Evolutionary conservation across 2,888 invertebrate genomes (phyloP), one percentile per base, ranked within the genome.

Genomic region (Orthonevra nobilis): DNA sequence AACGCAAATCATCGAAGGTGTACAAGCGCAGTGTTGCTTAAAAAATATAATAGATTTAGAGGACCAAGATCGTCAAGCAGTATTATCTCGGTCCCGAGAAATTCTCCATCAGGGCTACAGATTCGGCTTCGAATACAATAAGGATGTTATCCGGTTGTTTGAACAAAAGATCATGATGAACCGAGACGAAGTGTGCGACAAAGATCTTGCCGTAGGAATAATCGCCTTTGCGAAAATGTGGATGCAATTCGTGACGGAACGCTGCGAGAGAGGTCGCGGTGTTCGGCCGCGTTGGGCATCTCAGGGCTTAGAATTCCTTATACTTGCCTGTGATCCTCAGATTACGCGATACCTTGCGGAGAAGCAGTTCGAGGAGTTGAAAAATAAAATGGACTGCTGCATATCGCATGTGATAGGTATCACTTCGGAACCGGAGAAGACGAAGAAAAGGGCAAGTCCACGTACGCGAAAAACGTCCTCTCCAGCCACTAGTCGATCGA

Each of bases 221-320:
- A 91, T 94, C 3, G 89, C 90, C 30, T 94, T 95, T 86, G 94
- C 94, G 6, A 91, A 92, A 83, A 92, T 95, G 86, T 97, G 97
- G 97, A 97, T 97, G 95, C 91, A 91, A 66, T 97, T 97, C 87
- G 96, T 96, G 0, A 91, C 92, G 81, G 93, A 94, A 84, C 91
- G 95, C 10, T 97, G 96, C 86, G 97, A 97, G 85, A 89, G 94
- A 0, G 95, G 95, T 0, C 90, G 95, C 3, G 96, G 96, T 0
- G 90, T 94, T 82, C 89, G 95, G 15, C 96, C 96, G 0, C 90
- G 96, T 85, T 97, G 97, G 97, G 96, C 97, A 2, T 93, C 93
- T 85, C 96, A 96, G 86, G 97, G 97, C 0, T 86, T 97, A 56
- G 97, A 97, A 85, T 97, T 96, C 87, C 90, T 97, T 1, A 93